These are phyloP conservation scores for Empidonax alnorum DNA, from an alignment of 2,113 vertebrate genomes.

Conservation along the genomic window DNA sequence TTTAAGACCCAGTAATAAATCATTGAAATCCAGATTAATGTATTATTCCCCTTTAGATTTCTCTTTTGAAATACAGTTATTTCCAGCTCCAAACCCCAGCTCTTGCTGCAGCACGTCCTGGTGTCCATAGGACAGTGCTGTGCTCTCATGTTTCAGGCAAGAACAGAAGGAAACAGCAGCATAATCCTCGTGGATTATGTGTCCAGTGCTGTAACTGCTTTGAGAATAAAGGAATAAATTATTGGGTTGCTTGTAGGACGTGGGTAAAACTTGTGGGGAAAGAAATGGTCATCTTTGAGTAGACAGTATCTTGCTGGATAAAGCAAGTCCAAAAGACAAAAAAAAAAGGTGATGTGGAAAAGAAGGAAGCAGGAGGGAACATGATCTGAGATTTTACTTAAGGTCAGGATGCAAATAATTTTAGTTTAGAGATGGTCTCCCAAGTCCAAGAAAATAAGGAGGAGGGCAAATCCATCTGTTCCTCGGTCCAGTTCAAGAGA, in stretches of 20 bases:
- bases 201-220: not conserved
- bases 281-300: not conserved
- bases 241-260: not conserved
- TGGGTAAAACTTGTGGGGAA: not conserved
- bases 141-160: not conserved
- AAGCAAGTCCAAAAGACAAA: not conserved
- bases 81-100: not conserved
- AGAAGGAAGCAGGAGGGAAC: not conserved
- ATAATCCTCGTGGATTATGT: not conserved
- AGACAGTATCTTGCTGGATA: not conserved
- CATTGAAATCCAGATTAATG: slow-evolving; percentile 26
- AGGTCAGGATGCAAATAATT: not conserved
- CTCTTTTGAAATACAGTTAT: not conserved
- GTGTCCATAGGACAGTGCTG: not conserved
- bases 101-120: not conserved
- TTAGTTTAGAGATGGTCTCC: not conserved
- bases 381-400: not conserved
- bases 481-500: not conserved
- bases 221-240: not conserved
- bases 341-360: not conserved
- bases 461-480: not conserved
- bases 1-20: not conserved
- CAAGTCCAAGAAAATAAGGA: not conserved
- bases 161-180: not conserved
- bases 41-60: not conserved